A percentile compares a stretch with the other conserved stretches of the same genome.
Conservation (phyloP, 2,888 invertebrate species). For the Drepanosiphum platanoidis region DNA sequence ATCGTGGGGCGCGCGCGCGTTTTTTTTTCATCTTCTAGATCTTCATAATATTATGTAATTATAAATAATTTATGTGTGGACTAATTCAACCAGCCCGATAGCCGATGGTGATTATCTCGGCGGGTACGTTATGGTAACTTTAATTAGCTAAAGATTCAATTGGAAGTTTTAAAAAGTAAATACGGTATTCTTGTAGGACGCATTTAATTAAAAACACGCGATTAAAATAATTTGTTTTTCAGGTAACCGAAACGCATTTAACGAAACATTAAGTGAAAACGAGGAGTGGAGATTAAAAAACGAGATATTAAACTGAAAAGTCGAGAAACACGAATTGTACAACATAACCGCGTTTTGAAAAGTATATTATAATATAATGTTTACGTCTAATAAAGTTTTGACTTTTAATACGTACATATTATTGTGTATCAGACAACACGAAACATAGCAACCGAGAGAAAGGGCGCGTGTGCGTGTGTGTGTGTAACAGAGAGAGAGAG, state of each 20-base stretch:
- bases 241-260: conserved; percentile 35
- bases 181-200: conserved; percentile 30
- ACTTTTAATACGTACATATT: not conserved
- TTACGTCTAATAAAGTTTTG: conserved; percentile 42
- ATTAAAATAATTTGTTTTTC: conserved; percentile 53
- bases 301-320: conserved; percentile 37
- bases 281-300: conserved; percentile 41
- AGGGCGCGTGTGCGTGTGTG: too few relatives aligned
- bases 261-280: conserved; percentile 49
- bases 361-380: not conserved
- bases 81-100: conserved; percentile 14
- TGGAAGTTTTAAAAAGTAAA: conserved; percentile 44
- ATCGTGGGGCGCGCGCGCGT: not conserved
- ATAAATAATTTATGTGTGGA: conserved; percentile 40
- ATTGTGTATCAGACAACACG: conserved; percentile 14
- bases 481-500: not conserved
- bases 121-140: conserved; percentile 12
- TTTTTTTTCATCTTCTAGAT: not conserved
- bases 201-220: conserved; percentile 59
- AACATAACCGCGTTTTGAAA: conserved; percentile 10
- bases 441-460: not conserved
- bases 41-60: conserved; percentile 28
- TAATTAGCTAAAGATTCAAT: conserved; percentile 48
- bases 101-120: conserved; percentile 25
- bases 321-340: conserved; percentile 24